phyloP scores from a whole-genome alignment of 2,113 vertebrate genomes.

The Chloropsis hardwickii region DNA sequence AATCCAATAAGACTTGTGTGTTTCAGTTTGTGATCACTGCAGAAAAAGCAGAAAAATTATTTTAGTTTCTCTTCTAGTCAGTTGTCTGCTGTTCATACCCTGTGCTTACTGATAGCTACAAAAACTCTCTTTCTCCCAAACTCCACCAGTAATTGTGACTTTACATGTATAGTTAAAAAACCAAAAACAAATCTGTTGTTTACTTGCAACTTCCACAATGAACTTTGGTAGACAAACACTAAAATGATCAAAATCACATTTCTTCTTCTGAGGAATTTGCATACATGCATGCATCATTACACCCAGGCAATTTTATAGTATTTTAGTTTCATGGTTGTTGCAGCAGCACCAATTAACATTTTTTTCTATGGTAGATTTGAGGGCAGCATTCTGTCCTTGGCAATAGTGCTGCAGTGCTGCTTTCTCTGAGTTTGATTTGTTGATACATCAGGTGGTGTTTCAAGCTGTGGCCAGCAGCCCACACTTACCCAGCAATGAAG shows the following conservation, averaged over 20 bases:
- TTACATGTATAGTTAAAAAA: background rate
- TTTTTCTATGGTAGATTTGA: background rate
- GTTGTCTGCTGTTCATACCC: background rate
- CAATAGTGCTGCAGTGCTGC: background rate
- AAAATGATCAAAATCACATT: background rate
- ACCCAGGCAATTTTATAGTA: background rate
- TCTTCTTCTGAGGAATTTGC: background rate
- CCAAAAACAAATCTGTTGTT: background rate
- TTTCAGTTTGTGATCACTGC: background rate
- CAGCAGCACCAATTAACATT: background rate
- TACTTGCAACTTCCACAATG: background rate
- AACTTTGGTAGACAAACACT: background rate
- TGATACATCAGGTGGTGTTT: background rate
- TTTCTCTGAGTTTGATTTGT: background rate
- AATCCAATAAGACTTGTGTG: fast-evolving
- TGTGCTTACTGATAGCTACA: background rate
- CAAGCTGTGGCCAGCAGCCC: background rate
- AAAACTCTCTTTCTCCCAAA: background rate
- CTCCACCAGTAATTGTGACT: background rate
- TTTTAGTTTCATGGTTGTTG: background rate
- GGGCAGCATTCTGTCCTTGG: background rate
- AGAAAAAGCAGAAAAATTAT: background rate
- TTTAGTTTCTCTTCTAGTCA: background rate
- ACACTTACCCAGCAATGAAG: background rate
- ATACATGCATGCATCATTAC: background rate